These are phyloP conservation scores for Rhyzopertha dominica DNA, from an alignment of 1,140 invertebrate species.

Conservation along the genomic window DNA sequence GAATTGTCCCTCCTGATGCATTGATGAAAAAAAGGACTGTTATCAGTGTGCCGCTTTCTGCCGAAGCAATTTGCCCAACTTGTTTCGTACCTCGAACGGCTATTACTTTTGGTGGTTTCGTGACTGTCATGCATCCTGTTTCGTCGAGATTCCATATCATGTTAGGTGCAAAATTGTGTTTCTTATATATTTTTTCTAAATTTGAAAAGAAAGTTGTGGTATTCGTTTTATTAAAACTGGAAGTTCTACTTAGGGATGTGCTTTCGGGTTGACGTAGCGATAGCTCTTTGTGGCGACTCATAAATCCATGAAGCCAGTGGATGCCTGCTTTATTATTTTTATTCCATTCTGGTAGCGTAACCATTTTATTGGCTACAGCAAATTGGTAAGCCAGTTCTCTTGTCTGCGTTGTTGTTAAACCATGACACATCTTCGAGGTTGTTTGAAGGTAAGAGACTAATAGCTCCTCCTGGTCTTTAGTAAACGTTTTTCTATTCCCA, in stretches of 20 bases:
- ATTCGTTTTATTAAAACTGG: constrained; percentile 41
- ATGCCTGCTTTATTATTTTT: constrained; percentile 39
- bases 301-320: constrained; percentile 25
- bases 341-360: constrained; percentile 35
- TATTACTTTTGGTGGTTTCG: constrained; percentile 41
- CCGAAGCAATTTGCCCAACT: constrained; percentile 44
- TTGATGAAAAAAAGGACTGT: constrained; percentile 34
- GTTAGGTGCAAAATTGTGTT: constrained; percentile 33
- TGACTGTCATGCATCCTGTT: constrained; percentile 48
- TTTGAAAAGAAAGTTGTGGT: constrained; percentile 44
- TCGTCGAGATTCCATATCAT: constrained; percentile 46
- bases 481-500: constrained; percentile 9
- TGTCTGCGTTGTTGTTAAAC: constrained; percentile 27
- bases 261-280: constrained; percentile 14
- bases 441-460: constrained; percentile 11
- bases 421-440: constrained; percentile 31
- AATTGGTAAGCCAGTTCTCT: constrained; percentile 29
- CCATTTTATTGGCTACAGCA: constrained; percentile 23
- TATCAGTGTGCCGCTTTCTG: constrained; percentile 42
- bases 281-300: constrained; percentile 12
- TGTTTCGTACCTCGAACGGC: constrained; percentile 44
- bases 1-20: constrained; percentile 34
- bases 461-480: constrained; percentile 8
- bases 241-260: constrained; percentile 15
- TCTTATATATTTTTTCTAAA: constrained; percentile 33